Evolutionary conservation across 2,888 invertebrate genomes (phyloP).

Genomic region (Euproctis similis): DNA sequence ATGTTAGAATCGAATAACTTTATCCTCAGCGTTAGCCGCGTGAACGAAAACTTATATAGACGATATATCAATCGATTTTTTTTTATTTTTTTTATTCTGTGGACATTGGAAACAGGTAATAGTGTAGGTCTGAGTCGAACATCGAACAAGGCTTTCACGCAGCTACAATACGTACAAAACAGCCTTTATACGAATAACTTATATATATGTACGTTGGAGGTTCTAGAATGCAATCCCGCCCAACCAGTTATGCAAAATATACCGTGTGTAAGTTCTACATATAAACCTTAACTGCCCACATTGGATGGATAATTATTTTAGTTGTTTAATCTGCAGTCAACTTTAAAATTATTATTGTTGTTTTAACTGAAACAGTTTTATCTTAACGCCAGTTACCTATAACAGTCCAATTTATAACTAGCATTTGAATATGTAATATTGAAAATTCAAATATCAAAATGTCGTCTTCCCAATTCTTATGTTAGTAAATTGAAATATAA

Average conservation of each 20-base stretch:
- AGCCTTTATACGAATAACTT: conserved; percentile 16
- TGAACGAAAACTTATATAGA: conserved; percentile 46
- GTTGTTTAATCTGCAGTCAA: conserved; percentile 59
- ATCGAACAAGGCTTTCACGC: conserved; percentile 38
- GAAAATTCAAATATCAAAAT: no score
- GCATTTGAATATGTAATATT: no score
- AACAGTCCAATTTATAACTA: no score
- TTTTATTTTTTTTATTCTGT: conserved; percentile 28
- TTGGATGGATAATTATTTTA: conserved; percentile 57
- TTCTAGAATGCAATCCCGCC: conserved; percentile 28
- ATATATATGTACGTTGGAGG: conserved; percentile 10
- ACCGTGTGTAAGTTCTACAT: conserved; percentile 20
- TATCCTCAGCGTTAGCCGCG: conserved; percentile 49
- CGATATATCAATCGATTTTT: conserved; percentile 18
- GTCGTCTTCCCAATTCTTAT: no score
- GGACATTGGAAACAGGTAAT: conserved; percentile 44
- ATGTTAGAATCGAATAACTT: conserved; percentile 65
- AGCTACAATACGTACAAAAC: conserved; percentile 41
- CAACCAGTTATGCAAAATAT: conserved; percentile 53
- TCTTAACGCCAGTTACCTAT: conserved; percentile 21
- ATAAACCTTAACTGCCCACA: conserved; percentile 42
- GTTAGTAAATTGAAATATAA: no score
- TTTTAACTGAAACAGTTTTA: conserved; percentile 31
- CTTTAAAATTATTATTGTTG: conserved; percentile 42
- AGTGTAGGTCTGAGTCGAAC: conserved; percentile 51